Base-by-base conservation (phyloP, 2,888 invertebrate genomes). In the Rhamnusium bicolor region DNA sequence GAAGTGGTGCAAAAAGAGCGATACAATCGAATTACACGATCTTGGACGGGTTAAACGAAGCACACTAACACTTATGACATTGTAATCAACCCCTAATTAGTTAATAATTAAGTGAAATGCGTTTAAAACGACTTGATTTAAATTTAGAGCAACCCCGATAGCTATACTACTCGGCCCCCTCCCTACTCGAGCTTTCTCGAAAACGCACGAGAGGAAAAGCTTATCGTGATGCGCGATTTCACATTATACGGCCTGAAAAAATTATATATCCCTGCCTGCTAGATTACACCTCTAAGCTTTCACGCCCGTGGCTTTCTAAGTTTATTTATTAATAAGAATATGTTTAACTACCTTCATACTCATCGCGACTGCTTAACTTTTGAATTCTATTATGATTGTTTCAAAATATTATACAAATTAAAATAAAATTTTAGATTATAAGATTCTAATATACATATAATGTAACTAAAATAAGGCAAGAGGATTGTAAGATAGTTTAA, bases 121-220 rank as follows among this genome's bases (percentile, higher is more conserved):
- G 81, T 83, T 85, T 83, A 82, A 86, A 84, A 85, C 84, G 83
- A 78, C 82, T 83, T 79, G 85, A 84, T 86, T 86, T 84, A 84
- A 87, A 86, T 87, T 87, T 85, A 84, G 85, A 85, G 84, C 85
- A 81, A 80, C 84, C 82, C 83, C 84, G 84, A 81, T 83, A 84
- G 82, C 81, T 85, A 78, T 80, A 78, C 80, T 81, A 77, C 81
- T 80, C 83, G 81, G 84, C 84, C 86, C 86, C 86, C 85, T 85
- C 85, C 85, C 86, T 82, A 75, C 71, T 69, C 73, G 76, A 77
- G 67, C 60, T 72, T 71, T 69, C 71, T 16, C 76, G 78, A 63
- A 72, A 54, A 62, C 67, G 53, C 71, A 70, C 74, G 75, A 72
- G 56, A 49, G 69, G 78, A 72, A 72, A 75, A 73, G 62, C 56